Evolutionary conservation across 2,797 vertebrate species (phyloP).

Genomic region (Sebastes jordani): DNA sequence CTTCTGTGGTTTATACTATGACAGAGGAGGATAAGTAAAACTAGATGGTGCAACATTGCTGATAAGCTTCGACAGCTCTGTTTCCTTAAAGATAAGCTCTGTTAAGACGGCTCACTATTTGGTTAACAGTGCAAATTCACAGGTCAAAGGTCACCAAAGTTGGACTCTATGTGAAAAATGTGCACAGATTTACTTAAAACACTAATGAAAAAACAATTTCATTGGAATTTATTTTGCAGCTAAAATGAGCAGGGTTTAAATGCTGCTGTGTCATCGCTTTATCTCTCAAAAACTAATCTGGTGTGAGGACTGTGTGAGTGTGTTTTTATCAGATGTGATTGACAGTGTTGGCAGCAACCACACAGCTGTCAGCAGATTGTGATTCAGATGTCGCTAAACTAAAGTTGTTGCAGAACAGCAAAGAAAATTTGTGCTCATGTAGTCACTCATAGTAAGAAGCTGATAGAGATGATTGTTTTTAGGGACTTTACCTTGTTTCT

Average conservation of each 20-base stretch:
- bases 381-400: neutral
- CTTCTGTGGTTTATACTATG: no score
- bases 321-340: neutral
- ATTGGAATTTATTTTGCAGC: neutral
- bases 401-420: neutral
- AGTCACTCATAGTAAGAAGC: neutral
- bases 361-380: neutral
- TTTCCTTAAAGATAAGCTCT: no score
- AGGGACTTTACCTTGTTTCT: constrained; percentile 84
- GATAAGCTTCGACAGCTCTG: no score
- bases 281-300: neutral
- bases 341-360: neutral
- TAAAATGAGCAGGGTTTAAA: neutral
- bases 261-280: neutral
- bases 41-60: no score
- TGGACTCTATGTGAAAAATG: neutral
- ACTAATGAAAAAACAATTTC: neutral
- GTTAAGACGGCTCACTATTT: no score
- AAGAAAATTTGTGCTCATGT: neutral
- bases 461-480: neutral
- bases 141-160: neutral
- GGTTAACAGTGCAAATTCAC: no score
- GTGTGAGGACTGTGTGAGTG: neutral
- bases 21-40: no score
- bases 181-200: neutral